phyloP scores from a whole-genome alignment of 2,888 invertebrate genomes.

The Folsomia candida region DNA sequence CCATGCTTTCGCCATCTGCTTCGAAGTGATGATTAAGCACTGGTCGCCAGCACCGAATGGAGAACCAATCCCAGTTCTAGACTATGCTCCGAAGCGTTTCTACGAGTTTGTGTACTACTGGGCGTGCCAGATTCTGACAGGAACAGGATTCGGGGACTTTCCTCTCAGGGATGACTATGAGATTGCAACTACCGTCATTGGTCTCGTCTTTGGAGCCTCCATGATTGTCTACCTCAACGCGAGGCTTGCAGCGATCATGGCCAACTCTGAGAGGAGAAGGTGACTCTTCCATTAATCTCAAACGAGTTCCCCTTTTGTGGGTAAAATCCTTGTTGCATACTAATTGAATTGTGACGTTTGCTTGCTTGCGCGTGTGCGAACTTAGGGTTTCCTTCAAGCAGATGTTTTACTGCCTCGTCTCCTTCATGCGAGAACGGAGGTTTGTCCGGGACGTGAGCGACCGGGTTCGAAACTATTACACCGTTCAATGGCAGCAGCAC shows the following conservation, averaged over 20 bases:
- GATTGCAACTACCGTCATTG: constrained; percentile 21
- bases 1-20: constrained; percentile 34
- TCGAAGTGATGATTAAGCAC: background rate
- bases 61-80: background rate
- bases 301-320: background rate
- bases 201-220: constrained; percentile 35
- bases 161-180: constrained; percentile 19
- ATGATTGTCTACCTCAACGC: constrained; percentile 34
- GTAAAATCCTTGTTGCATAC: no score
- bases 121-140: constrained; percentile 35
- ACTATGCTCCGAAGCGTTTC: background rate
- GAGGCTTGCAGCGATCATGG: constrained; percentile 40
- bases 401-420: constrained; percentile 36
- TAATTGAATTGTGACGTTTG: background rate
- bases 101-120: constrained; percentile 41
- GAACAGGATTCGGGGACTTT: constrained; percentile 43
- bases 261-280: constrained; percentile 42
- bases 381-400: constrained; percentile 43
- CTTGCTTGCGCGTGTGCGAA: background rate
- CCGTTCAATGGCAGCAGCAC: constrained; percentile 44
- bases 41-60: background rate
- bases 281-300: background rate
- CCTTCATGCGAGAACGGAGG: constrained; percentile 39
- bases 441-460: constrained; percentile 33
- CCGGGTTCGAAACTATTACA: constrained; percentile 37